Evolutionary conservation across 2,888 invertebrate species (phyloP), one percentile per base, ranked within the genome.

Genomic region (Metacarcinus magister): DNA sequence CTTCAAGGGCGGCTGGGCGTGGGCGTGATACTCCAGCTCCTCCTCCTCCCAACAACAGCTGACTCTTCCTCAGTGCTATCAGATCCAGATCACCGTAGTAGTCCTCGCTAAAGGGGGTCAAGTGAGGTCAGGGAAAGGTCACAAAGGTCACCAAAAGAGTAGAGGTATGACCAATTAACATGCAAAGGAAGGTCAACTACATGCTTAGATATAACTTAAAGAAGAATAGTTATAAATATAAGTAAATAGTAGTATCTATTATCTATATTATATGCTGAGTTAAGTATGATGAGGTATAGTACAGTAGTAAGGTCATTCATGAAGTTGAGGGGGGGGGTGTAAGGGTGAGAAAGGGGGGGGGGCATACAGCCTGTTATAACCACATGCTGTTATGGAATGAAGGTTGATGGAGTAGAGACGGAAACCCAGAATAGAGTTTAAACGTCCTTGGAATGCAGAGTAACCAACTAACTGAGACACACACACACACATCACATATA

Each of bases 81-180:
- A 97, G 95, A 96, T 97, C 97, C 92, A 97, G 96, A 93, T 97
- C 97, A 2, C 97, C 97, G 95, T 97, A 97, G 96, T 97, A 97
- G 91, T 97, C 97, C 97, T 97, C 97, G 96, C 97, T 97, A 96
- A 82, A 54, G n/a, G 87, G 93, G 94, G 60, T 54, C 92, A 92
- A 44, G 48, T n/a, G 23, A 60, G 95, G 95, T 93, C 82, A 93
- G 95, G 93, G 23, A 60, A 5, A 39, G 46, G 39, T 19, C 19
- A 48, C 39, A 87, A 8, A 87, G 39, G 87, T 10, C 39, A 87
- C 10, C 39, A 32, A 39, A 13, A 19, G 28, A 75, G 39, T 32
- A 19, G 32, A 19, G 39, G 39, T 5, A 16, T 87, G 87, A 32
- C 3, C 39, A 28, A n/a, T 28, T 87, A 39, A 16, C 87, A 87